phyloP scores from a whole-genome alignment of 2,888 invertebrate species.

The Alviniconcha strummeri region DNA sequence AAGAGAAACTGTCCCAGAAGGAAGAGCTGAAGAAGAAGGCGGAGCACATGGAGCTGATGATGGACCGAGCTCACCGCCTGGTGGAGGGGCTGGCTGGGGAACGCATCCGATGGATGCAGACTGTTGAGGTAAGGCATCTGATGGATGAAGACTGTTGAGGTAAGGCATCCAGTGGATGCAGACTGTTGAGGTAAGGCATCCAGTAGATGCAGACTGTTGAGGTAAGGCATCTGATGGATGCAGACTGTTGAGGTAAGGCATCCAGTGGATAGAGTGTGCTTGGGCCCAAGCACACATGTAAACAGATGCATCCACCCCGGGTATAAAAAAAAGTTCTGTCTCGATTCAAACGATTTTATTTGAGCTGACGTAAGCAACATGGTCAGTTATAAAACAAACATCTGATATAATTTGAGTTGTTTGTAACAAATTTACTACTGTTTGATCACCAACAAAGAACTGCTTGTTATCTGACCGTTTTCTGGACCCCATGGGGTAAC shows the following conservation, averaged over 20 bases:
- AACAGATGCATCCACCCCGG: no score
- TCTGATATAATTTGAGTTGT: no score
- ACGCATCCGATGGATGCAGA: slow-evolving; percentile 82
- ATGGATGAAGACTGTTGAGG: background rate
- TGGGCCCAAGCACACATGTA: background rate
- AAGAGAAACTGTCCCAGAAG: slow-evolving; percentile 87
- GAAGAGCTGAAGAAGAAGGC: slow-evolving; percentile 83
- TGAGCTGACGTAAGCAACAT: no score
- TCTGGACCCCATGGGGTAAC: no score
- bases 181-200: background rate
- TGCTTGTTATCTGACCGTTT: no score
- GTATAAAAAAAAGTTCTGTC: no score
- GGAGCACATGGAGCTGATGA: slow-evolving; percentile 81
- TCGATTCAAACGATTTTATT: no score
- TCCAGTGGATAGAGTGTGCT: background rate
- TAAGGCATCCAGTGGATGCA: background rate
- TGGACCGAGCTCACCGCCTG: slow-evolving; percentile 88
- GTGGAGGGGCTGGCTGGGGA: slow-evolving; percentile 86
- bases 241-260: background rate
- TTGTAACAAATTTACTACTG: no score
- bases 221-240: background rate
- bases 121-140: slow-evolving; percentile 64
- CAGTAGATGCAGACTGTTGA: background rate
- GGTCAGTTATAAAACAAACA: no score
- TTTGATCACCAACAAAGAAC: no score